Evolutionary conservation across 2,113 vertebrate genomes (phyloP), one percentile per base, ranked within the genome.

Genomic region (Albula glossodonta): DNA sequence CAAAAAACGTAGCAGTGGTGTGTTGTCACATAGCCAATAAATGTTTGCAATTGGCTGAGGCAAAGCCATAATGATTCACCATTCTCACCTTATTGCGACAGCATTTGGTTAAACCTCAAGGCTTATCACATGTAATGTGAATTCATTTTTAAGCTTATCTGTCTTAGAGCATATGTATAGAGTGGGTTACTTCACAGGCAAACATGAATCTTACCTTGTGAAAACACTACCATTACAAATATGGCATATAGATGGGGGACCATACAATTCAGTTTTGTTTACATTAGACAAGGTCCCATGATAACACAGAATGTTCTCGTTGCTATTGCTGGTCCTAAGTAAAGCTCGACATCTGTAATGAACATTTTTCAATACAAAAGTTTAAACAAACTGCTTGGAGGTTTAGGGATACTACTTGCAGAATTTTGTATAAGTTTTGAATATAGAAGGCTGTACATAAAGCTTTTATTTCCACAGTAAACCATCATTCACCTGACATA

Each of bases 401-500:
- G 17, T 22, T 6, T 70, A 22, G n/a, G 22, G 22, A 17, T 70
- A 17, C 63, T 19, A 70, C n/a, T 70, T 70, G 63, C n/a, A 70
- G 9, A 15, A 5, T 70, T 70, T 60, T 15, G 56, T 60, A 60
- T 60, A 15, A 60, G 3, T 70, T 13, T 70, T 0, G 4, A 3
- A 70, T 70, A n/a, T 22, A n/a, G n/a, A 70, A 70, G 6, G n/a
- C 13, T 17, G n/a, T 70, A 70, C 31, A 41, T 41, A 41, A 41
- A 41, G 31, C 0, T 41, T 41, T 41, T 41, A 41, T 41, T n/a
- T 70, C 3, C 13, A 70, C 5, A 22, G 17, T 70, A 70, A 70
- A 70, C 63, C 63, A 19, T 0, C 15, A 80, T 60, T 83, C 87
- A 89, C 86, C 63, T 89, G 87, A 84, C 2, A 66, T 83, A 15